Evolutionary conservation across 2,888 invertebrate species (phyloP).

Genomic region (Lapara coniferarum): DNA sequence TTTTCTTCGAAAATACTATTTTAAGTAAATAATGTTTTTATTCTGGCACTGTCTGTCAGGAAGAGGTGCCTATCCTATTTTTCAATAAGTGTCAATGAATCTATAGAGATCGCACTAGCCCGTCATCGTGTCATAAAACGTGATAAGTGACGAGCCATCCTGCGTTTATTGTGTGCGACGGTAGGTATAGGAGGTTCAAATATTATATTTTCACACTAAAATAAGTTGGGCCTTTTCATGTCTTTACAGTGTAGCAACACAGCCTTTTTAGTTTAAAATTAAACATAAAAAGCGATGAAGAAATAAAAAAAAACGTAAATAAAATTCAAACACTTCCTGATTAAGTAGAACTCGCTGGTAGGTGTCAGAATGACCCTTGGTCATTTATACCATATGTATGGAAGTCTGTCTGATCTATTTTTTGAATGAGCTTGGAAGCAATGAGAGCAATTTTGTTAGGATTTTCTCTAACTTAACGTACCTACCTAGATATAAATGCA

Average conservation of each 20-base stretch:
- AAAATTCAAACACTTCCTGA: no score
- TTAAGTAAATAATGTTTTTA: not conserved
- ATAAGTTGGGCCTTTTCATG: not conserved
- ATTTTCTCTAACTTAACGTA: no score
- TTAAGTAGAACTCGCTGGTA: no score
- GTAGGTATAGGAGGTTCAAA: not conserved
- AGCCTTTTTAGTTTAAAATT: not conserved
- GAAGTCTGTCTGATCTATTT: no score
- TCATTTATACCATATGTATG: no score
- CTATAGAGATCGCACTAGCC: slow-evolving; percentile 6
- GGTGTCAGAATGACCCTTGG: no score
- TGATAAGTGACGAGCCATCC: slow-evolving; percentile 1
- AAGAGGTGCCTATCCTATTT: not conserved
- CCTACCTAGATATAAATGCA: no score
- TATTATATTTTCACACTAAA: slow-evolving; percentile 1
- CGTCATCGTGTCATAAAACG: not conserved
- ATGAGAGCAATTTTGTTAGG: no score
- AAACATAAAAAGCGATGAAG: no score
- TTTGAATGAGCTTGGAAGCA: no score
- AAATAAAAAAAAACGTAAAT: no score
- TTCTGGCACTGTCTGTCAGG: no score
- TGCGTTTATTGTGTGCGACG: not conserved
- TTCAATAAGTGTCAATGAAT: not conserved
- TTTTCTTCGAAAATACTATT: slow-evolving; percentile 34
- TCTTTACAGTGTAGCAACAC: not conserved